phyloP scores from a whole-genome alignment of 1,140 invertebrate genomes.

The Lepeophtheirus salmonis region DNA sequence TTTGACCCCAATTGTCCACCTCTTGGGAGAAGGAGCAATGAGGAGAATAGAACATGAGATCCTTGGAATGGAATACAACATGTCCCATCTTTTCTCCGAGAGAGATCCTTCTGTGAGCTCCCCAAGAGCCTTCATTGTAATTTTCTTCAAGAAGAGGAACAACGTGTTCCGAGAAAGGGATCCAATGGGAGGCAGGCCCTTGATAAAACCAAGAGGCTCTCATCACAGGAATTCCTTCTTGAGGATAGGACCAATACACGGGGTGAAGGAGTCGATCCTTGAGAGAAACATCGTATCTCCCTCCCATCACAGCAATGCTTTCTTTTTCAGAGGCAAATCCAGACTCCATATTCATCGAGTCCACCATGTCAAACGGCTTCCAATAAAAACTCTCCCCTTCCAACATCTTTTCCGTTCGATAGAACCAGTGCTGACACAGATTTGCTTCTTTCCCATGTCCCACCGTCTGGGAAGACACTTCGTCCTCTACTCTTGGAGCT shows the following conservation, averaged over 20 bases:
- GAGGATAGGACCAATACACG: background rate
- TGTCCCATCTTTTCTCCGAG: background rate
- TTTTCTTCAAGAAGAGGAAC: slow-evolving; percentile 22
- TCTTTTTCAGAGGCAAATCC: background rate
- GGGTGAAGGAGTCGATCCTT: background rate
- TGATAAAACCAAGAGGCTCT: background rate
- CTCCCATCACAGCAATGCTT: background rate
- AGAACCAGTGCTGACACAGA: background rate
- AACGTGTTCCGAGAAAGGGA: background rate
- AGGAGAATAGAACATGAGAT: background rate
- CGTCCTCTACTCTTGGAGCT: too few species aligned
- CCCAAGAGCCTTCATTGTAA: background rate
- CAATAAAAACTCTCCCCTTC: background rate
- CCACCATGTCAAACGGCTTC: background rate
- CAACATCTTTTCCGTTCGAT: background rate
- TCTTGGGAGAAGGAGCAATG: background rate
- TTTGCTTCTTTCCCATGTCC: too few species aligned
- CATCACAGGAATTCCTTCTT: background rate
- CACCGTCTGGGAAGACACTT: too few species aligned
- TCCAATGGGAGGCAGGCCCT: background rate
- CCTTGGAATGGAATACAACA: background rate
- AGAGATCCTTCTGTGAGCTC: slow-evolving; percentile 6
- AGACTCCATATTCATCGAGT: background rate
- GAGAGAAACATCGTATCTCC: background rate
- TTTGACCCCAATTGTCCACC: background rate